These are phyloP conservation scores for Scortum barcoo DNA, from an alignment of 2,113 vertebrate species.

Conservation along the genomic window DNA sequence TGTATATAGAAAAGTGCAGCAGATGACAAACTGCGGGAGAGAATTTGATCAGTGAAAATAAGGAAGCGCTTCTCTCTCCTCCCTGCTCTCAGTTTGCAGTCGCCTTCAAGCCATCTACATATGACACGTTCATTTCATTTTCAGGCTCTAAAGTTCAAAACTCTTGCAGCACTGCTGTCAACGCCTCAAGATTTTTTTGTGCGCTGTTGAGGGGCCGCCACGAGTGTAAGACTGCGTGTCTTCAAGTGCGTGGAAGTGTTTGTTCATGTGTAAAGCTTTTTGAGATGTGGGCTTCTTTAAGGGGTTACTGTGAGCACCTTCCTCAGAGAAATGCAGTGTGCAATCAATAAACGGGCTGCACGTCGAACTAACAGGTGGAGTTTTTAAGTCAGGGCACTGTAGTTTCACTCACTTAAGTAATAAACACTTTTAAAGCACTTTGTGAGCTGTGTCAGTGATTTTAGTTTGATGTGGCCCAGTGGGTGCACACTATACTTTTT, in stretches of 20 bases:
- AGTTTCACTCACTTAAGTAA: neutral
- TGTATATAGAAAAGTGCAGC: constrained; percentile 7
- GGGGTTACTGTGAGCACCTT: constrained; percentile 1
- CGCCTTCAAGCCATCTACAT: constrained; percentile 34
- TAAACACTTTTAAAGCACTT: neutral
- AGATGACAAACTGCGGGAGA: constrained; percentile 13
- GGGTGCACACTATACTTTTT: neutral
- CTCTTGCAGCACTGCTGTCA: constrained; percentile 9
- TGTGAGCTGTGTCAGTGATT: neutral
- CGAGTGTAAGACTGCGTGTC: neutral
- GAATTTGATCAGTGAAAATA: constrained; percentile 24
- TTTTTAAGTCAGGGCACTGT: neutral
- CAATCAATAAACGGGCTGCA: constrained; percentile 7
- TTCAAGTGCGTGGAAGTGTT: constrained; percentile 3
- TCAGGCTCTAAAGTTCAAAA: constrained; percentile 23
- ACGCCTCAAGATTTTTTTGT: constrained; percentile 22
- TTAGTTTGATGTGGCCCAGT: constrained; percentile 5
- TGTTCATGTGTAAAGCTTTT: constrained; percentile 34
- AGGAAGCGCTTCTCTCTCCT: constrained; percentile 7
- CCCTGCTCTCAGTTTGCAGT: constrained; percentile 14
- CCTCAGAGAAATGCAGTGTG: constrained; percentile 11
- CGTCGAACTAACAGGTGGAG: neutral
- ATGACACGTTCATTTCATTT: constrained; percentile 42
- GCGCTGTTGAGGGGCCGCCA: constrained; percentile 1
- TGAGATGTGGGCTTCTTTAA: constrained; percentile 25